phyloP scores from a whole-genome alignment of 2,888 invertebrate species.

The Lepetodrilus schrolli region DNA sequence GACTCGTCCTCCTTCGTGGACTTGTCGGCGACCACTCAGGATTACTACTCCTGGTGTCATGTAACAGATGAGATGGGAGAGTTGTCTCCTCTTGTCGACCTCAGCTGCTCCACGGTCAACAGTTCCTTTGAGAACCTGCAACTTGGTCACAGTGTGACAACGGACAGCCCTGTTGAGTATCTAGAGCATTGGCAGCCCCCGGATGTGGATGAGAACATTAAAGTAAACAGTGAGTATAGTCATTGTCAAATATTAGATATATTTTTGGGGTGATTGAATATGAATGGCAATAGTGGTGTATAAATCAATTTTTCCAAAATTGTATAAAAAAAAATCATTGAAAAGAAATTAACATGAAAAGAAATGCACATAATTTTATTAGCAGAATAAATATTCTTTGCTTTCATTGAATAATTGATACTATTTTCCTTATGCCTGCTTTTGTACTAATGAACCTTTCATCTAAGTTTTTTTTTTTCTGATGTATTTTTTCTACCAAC shows the following conservation, averaged over 20 bases:
- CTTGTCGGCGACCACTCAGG: constrained; percentile 8
- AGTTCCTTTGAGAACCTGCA: constrained; percentile 29
- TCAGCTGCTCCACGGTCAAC: constrained; percentile 26
- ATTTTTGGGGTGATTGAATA: too few species aligned
- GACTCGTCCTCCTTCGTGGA: constrained; percentile 14
- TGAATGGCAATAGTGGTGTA: too few species aligned
- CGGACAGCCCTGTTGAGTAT: constrained; percentile 30
- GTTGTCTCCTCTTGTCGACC: constrained; percentile 35
- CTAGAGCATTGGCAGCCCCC: constrained; percentile 30
- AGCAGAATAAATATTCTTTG: neutral
- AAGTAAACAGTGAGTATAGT: neutral
- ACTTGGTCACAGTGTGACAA: constrained; percentile 32
- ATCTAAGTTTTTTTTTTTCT: too few species aligned
- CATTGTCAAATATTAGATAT: too few species aligned
- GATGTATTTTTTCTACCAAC: too few species aligned
- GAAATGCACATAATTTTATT: neutral
- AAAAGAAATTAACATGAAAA: too few species aligned
- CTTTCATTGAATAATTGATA: neutral
- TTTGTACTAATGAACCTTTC: neutral
- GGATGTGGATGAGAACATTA: constrained; percentile 11
- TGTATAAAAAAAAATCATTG: too few species aligned
- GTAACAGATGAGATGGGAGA: neutral
- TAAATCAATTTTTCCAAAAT: too few species aligned
- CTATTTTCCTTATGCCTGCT: neutral
- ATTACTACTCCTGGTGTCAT: neutral